Percentiles rank a stretch among this genome's conserved stretches.
Evolutionary conservation across 2,113 vertebrate genomes (phyloP).

Genomic region (Electrona antarctica): DNA sequence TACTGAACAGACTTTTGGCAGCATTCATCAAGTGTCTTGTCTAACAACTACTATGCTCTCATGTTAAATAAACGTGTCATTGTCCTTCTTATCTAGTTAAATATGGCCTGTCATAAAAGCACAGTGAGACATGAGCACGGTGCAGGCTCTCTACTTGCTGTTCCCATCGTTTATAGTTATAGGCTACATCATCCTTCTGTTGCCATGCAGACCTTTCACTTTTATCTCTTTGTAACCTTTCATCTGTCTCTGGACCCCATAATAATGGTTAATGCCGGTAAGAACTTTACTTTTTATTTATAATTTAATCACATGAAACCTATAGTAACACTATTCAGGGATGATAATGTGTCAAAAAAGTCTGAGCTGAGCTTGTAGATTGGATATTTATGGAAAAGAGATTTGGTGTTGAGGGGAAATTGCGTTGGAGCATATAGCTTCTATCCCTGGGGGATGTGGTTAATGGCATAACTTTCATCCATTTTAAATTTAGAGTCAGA

Average conservation of each 20-base stretch:
- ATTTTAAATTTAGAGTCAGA: no score
- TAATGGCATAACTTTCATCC: no score
- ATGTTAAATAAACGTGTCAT: background rate
- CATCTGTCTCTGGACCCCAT: constrained; percentile 33
- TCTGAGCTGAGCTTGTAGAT: no score
- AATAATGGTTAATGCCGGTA: constrained; percentile 33
- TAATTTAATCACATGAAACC: no score
- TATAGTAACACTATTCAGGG: no score
- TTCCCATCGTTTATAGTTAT: background rate
- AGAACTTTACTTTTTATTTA: background rate
- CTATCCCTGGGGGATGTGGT: no score
- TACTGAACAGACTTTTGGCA: no score
- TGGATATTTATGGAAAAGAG: no score
- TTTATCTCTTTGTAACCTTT: constrained; percentile 12
- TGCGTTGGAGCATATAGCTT: no score
- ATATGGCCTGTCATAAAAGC: constrained; percentile 23
- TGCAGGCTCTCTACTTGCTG: no score
- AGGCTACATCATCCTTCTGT: background rate
- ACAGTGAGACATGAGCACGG: background rate
- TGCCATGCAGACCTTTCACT: constrained; percentile 24
- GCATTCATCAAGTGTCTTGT: background rate
- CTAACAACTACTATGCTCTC: background rate
- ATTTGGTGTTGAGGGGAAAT: no score
- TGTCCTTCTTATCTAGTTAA: constrained; percentile 59
- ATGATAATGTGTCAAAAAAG: no score